Evolutionary conservation across 2,113 vertebrate species (phyloP).

Genomic region (Gallinago media): DNA sequence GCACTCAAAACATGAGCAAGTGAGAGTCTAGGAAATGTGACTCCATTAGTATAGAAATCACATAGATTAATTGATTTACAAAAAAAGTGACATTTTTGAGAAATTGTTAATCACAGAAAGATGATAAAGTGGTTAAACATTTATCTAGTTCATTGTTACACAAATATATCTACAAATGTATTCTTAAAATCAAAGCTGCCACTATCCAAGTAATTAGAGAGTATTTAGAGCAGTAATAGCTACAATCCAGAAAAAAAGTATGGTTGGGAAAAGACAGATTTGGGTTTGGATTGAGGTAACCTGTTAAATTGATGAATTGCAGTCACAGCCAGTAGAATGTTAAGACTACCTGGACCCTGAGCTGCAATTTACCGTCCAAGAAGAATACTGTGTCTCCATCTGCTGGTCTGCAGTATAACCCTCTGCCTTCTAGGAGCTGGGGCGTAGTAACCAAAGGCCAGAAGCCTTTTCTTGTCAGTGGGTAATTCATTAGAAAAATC

Average conservation of each 20-base stretch:
- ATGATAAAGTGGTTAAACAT: neutral
- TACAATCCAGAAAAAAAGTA: conserved; percentile 16
- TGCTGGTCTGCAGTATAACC: conserved; percentile 70
- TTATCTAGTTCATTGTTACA: neutral
- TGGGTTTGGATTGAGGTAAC: neutral
- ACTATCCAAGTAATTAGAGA: neutral
- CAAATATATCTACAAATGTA: neutral
- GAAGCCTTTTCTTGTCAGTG: neutral
- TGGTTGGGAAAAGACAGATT: conserved; percentile 22
- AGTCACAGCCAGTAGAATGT: neutral
- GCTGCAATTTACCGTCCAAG: conserved; percentile 11
- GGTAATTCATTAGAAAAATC: neutral
- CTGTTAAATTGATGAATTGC: neutral
- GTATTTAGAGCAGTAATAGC: neutral
- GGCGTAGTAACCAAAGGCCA: neutral
- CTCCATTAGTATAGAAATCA: neutral
- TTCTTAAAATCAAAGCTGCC: neutral
- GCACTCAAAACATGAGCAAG: neutral
- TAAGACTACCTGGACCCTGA: neutral
- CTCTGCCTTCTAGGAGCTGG: neutral
- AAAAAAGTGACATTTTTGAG: neutral
- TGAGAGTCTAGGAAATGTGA: neutral
- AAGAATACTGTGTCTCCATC: conserved; percentile 83
- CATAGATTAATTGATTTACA: neutral
- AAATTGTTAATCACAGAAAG: neutral